These are phyloP conservation scores for Hycleus cichorii DNA, from an alignment of 1,140 invertebrate species.

Conservation along the genomic window DNA sequence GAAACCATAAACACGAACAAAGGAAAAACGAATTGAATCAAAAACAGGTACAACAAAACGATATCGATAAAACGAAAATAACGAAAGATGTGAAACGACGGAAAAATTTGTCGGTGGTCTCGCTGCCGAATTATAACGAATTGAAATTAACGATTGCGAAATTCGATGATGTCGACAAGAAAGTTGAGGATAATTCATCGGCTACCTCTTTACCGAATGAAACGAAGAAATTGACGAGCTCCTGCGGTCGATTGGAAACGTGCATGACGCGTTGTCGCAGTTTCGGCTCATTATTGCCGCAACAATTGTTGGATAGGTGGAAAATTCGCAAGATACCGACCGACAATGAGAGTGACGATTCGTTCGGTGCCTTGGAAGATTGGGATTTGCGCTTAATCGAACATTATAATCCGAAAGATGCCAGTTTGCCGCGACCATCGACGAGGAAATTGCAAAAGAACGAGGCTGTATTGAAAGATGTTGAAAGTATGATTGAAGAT, in stretches of 20 bases:
- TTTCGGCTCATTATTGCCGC: constrained; percentile 40
- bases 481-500: too few species aligned
- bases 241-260: constrained; percentile 34
- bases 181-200: constrained; percentile 17
- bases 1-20: constrained; percentile 27
- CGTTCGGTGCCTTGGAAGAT: constrained; percentile 41
- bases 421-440: constrained; percentile 33
- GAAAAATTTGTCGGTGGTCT: constrained; percentile 42
- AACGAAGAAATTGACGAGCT: constrained; percentile 30
- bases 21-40: constrained; percentile 16
- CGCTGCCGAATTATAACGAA: constrained; percentile 48
- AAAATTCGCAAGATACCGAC: constrained; percentile 27
- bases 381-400: constrained; percentile 42
- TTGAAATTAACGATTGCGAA: constrained; percentile 35
- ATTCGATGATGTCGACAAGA: constrained; percentile 25
- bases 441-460: constrained; percentile 18
- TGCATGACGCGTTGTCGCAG: constrained; percentile 41
- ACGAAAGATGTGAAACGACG: constrained; percentile 17
- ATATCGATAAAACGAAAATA: constrained; percentile 12
- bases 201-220: constrained; percentile 31
- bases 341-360: constrained; percentile 41
- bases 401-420: constrained; percentile 40
- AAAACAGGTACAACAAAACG: background rate
- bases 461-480: constrained; percentile 18
- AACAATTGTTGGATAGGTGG: constrained; percentile 38